Percentiles rank a stretch among this genome's conserved stretches.
Evolutionary conservation across 2,113 vertebrate genomes (phyloP).

Genomic region (Papio anubis): DNA sequence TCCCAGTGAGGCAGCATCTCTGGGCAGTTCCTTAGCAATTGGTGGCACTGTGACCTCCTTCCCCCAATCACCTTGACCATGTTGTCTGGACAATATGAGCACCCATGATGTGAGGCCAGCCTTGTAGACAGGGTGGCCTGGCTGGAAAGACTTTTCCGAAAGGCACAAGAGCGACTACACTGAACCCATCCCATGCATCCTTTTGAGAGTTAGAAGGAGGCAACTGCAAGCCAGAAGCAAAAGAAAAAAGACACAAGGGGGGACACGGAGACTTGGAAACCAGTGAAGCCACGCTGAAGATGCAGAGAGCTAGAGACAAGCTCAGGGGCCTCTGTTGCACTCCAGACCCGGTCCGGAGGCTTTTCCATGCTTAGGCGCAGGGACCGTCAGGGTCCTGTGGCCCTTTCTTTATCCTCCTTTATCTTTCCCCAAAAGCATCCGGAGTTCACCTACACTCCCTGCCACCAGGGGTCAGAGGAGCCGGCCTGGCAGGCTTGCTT

Average conservation of each 20-base stretch:
- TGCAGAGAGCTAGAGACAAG: not conserved
- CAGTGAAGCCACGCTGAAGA: not conserved
- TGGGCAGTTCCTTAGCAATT: not conserved
- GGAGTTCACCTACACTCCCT: not conserved
- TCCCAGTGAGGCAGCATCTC: not conserved
- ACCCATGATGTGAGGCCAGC: not conserved
- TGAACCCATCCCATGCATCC: not conserved
- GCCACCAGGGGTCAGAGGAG: not conserved
- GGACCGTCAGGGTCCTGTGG: not conserved
- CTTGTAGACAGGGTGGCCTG: not conserved
- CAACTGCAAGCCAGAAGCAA: not conserved
- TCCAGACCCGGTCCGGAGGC: not conserved
- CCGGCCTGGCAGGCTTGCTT: not conserved
- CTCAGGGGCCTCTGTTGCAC: accelerated
- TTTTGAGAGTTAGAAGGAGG: not conserved
- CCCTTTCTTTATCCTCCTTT: no score
- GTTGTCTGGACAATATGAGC: not conserved
- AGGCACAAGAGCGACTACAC: not conserved
- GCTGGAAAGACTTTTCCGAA: not conserved
- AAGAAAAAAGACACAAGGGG: not conserved
- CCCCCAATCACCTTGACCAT: accelerated
- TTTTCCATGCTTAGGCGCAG: not conserved
- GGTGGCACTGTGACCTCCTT: not conserved
- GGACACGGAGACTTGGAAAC: not conserved
- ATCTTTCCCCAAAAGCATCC: not conserved